phyloP scores from a whole-genome alignment of 2,888 invertebrate species.

The Rotaria sp. region DNA sequence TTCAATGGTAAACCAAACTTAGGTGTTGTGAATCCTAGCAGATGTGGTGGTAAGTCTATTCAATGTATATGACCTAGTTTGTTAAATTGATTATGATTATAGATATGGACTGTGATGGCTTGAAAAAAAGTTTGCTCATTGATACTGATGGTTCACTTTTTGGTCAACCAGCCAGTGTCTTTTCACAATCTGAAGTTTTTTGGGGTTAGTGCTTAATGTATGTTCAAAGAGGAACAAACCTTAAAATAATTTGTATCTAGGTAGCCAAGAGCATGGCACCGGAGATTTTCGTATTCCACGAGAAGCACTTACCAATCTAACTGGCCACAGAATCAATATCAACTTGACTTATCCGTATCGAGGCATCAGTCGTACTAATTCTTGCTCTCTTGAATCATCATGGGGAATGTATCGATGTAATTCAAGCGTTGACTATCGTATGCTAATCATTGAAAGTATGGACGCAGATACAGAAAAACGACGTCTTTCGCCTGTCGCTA shows the following conservation, averaged over 20 bases:
- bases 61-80: too few relatives aligned
- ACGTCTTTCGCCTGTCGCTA: constrained; percentile 34
- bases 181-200: constrained; percentile 49
- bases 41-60: constrained; percentile 45
- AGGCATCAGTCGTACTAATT: constrained; percentile 46
- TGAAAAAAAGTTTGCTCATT: constrained; percentile 49
- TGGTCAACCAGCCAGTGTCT: constrained; percentile 43
- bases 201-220: constrained; percentile 43
- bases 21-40: constrained; percentile 47
- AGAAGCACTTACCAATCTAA: constrained; percentile 45
- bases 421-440: background rate
- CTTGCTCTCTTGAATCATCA: background rate
- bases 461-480: constrained; percentile 28
- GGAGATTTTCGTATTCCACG: constrained; percentile 53
- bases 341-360: constrained; percentile 28
- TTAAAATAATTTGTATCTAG: background rate
- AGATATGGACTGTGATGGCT: constrained; percentile 53
- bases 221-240: too few relatives aligned
- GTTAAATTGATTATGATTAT: too few relatives aligned
- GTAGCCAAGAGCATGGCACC: constrained; percentile 44
- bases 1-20: constrained; percentile 47
- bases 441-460: constrained; percentile 36
- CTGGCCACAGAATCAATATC: constrained; percentile 34
- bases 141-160: constrained; percentile 48
- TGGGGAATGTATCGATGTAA: constrained; percentile 34